Percentiles rank a stretch among this genome's conserved stretches.
phyloP scores from a whole-genome alignment of 2,797 vertebrate genomes.

The Florisuga fusca region DNA sequence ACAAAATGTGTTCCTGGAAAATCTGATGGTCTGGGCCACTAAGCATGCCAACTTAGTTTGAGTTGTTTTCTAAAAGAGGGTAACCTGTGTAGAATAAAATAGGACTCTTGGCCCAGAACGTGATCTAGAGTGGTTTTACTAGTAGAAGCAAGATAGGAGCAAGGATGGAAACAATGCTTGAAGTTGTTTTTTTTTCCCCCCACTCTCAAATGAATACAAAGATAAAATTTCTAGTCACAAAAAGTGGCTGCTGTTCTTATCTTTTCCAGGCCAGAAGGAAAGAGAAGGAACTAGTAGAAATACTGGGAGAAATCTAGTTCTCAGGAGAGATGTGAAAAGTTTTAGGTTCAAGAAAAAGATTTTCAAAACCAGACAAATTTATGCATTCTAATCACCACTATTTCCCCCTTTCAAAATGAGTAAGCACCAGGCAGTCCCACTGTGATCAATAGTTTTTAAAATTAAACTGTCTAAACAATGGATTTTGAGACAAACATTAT shows the following conservation, averaged over 20 bases:
- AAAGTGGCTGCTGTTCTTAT: background rate
- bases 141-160: background rate
- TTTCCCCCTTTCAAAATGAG: background rate
- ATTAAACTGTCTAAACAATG: background rate
- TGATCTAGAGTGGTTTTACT: background rate
- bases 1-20: background rate
- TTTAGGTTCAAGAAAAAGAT: background rate
- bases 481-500: background rate
- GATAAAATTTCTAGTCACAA: background rate
- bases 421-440: background rate
- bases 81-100: background rate
- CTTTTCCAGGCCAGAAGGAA: background rate
- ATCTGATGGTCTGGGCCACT: background rate
- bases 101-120: background rate
- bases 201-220: background rate
- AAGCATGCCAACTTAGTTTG: background rate
- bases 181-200: fast-evolving
- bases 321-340: background rate
- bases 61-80: background rate
- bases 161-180: background rate
- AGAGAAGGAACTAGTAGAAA: background rate
- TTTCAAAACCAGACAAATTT: background rate
- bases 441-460: background rate
- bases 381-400: background rate
- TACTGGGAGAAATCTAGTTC: background rate